Base-by-base conservation (phyloP, 2,888 invertebrate genomes). In the Trissonchulus sp. region DNA sequence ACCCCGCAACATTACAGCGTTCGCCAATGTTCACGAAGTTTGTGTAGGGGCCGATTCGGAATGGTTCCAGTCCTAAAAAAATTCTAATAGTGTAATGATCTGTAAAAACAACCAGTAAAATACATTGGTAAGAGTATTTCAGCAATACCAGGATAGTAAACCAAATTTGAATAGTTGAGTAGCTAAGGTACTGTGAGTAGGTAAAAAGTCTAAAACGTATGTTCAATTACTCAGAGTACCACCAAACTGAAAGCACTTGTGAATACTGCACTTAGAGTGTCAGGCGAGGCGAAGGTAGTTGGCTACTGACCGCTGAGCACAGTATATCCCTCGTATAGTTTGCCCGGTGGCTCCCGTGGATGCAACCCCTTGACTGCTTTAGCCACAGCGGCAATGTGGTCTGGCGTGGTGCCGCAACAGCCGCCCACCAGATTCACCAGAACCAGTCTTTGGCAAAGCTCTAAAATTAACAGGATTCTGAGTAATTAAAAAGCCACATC, bases 21-120 rank as follows among this genome's bases (percentile, higher is more conserved):
- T 89, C 89, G 35, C 89, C 89, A 79, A 89, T 89, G 81, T 89
- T 89, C 36, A 89, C 86, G 82, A 89, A 89, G 79, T 88, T 87
- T 1, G 88, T 87, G 76, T 85, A 81, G 23, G 85, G 84, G 33
- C 86, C 86, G 68, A 88, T 82, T 2, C 84, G 80, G 80, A 86
- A 85, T 1, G 88, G 87, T 78, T 89, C 89, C 62, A 89, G 80
- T 28, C 89, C 87, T 82, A 81, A 28, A 71, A 72, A 75, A 48
- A n/a, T n/a, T n/a, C n/a, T n/a, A n/a, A n/a, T n/a, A n/a, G n/a
- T n/a, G n/a, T n/a, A n/a, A n/a, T n/a, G n/a, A n/a, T n/a, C n/a
- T n/a, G n/a, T n/a, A n/a, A n/a, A n/a, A n/a, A n/a, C n/a, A n/a
- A n/a, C n/a, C n/a, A n/a, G n/a, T n/a, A n/a, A n/a, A n/a, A n/a